These are phyloP conservation scores for Tortrix viridana DNA, from an alignment of 2,888 invertebrate species.

Conservation along the genomic window DNA sequence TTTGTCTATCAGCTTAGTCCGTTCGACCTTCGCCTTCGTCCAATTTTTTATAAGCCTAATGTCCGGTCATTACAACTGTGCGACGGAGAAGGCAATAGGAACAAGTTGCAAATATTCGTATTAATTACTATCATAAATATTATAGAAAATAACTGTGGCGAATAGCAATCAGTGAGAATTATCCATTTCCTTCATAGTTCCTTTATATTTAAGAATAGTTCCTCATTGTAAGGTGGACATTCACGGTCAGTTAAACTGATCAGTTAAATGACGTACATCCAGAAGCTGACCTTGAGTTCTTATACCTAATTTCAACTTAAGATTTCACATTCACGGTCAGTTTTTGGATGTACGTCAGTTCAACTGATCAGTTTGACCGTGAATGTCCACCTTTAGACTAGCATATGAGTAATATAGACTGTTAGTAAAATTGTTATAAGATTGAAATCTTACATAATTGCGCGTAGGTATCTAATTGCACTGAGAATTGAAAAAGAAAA, in stretches of 20 bases:
- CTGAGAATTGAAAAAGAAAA: constrained; percentile 2
- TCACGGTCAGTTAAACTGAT: no score
- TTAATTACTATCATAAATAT: constrained; percentile 13
- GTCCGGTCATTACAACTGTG: constrained; percentile 40
- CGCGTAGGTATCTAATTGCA: constrained; percentile 8
- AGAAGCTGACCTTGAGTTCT: no score
- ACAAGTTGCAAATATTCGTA: constrained; percentile 38
- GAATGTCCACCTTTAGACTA: no score
- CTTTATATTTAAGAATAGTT: neutral
- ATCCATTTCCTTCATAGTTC: constrained; percentile 22
- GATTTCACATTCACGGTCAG: no score
- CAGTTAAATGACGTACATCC: no score
- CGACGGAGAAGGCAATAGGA: constrained; percentile 60
- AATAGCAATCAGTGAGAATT: constrained; percentile 20
- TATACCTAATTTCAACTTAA: no score
- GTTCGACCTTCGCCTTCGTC: constrained; percentile 10
- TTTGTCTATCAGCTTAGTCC: constrained; percentile 1
- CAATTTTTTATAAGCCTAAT: constrained; percentile 22
- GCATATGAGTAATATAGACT: no score
- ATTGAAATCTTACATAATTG: constrained; percentile 5
- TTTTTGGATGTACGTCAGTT: no score
- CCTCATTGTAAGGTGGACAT: neutral
- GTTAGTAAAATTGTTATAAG: neutral
- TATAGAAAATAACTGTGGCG: constrained; percentile 13
- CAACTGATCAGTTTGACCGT: no score